Evolutionary conservation across 2,888 invertebrate species (phyloP), one percentile per base, ranked within the genome.

Genomic region (Pyrgus malvae): DNA sequence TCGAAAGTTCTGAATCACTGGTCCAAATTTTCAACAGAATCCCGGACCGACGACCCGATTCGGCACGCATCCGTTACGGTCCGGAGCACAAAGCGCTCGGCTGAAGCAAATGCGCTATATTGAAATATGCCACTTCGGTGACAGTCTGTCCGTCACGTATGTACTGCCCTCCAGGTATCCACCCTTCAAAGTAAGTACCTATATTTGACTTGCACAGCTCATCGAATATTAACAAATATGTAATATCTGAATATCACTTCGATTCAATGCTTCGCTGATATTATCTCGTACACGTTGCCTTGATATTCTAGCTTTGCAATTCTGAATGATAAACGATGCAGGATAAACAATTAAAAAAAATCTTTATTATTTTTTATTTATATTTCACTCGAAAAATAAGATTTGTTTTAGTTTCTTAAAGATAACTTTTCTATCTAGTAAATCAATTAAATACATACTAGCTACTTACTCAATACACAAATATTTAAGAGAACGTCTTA

Each of bases 61-160:
- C 79, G 72, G 68, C 76, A 75, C 76, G 78, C 74, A 64, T 74
- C 68, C 66, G 73, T 74, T 68, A 81, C 83, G 83, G 74, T 79
- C 76, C 74, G 74, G 58, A 63, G 77, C 67, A 59, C 68, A 14
- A 59, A 48, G 59, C 79, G 65, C 62, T 78, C 76, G 71, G 64
- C 71, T 74, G 78, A 77, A 66, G 56, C 70, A 70, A 74, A 76
- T 80, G 81, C 74, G 68, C 73, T 81, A 84, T 89, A 89, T 89
- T 89, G 88, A 84, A 87, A 84, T 79, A 80, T 70, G 72, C 64
- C 80, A 75, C 70, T 73, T 74, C 76, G 69, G 69, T 77, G 80
- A 67, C 78, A 78, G 78, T 72, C 68, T 64, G 67, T 67, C 71
- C 78, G 76, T 76, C 77, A 76, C 78, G 69, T 77, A 72, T 72